Base-by-base conservation (phyloP, 1,140 invertebrate genomes). In the Dryas iulia region DNA sequence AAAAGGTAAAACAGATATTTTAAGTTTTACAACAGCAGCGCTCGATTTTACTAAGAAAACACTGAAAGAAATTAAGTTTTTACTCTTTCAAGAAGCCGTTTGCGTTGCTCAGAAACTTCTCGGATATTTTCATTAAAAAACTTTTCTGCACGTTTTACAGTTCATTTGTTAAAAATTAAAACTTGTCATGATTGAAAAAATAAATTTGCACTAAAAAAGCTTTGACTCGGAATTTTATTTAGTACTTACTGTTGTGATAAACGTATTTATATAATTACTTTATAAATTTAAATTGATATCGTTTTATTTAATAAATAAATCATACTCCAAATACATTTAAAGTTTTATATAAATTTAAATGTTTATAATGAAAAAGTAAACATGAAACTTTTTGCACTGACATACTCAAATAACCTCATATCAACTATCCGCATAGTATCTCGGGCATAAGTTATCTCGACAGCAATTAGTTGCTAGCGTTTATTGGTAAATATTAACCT, bases 111-210 rank as follows among this genome's bases (percentile, higher is more conserved):
- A 60, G 59, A 33, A 60, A 60, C 59, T 60, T 26, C 33, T 47
- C 31, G 59, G 59, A 60, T 60, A 60, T 60, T 60, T 60, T 60
- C 59, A 60, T 47, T 60, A 60, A 60, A 60, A 60, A 60, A 24
- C 7, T 60, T 60, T 60, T 26, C 23, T 60, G 21, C 33, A 39
- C 33, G 31, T 60, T 60, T 47, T 39, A 60, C 39, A 60, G 59
- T 60, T 60, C 33, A 60, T 60, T 60, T 33, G 59, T 60, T 39
- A 60, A 60, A 60, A 60, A 47, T 47, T 47, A 47, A 47, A 47
- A 47, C 14, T 47, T 47, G 39, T 47, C 39, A 47, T 10, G 39
- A 47, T 47, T 47, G 39, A 21, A 18, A 47, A 47, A 47, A 47
- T 21, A 47, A 47, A 2, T 47, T 47, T 47, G 18, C 2, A 47